Evolutionary conservation across 2,888 invertebrate genomes (phyloP), one percentile per base, ranked within the genome.

Genomic region (Nemurella pictetii): DNA sequence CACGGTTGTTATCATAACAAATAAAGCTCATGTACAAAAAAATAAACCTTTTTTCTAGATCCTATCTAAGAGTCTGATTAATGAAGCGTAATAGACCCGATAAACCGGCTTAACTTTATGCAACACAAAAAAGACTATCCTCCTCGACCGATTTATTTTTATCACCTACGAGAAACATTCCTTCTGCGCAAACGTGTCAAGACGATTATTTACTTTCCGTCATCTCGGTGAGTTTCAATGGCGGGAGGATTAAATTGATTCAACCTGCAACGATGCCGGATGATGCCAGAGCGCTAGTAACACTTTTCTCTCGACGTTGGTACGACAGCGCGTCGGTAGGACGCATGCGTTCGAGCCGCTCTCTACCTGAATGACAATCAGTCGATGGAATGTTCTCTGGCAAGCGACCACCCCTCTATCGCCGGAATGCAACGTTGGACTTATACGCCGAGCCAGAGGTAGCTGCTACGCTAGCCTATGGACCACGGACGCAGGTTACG

Each of bases 351-450:
- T 30, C 74, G 55, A 12, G 55, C n/a, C 55, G 55, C 55, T 55
- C 82, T 74, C 77, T 82, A 84, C 85, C 82, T 85, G 85, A 75
- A 83, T 84, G 84, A 86, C 85, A 55, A 55, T 36, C 86, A 83
- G 80, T 85, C 80, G 55, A 83, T 20, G 85, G 86, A 85, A 30
- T 78, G 83, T 73, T 75, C 25, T 25, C 26, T 55, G 86, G 85
- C 87, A 87, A 84, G 83, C 29, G 72, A 29, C 83, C 84, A 83
- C 78, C 84, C 85, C 84, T 73, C 86, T 77, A 74, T 83, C 84
- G 36, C 80, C 88, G 88, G 87, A 87, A 87, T 87, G 86, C 77
- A 74, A 86, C 83, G 86, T 86, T 87, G 75, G 82, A 27, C 84
- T 86, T n/a, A n/a, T n/a, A n/a, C n/a, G n/a, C n/a, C n/a, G 55